Base-by-base conservation (phyloP, 1,140 invertebrate genomes). In the Orius laevigatus region DNA sequence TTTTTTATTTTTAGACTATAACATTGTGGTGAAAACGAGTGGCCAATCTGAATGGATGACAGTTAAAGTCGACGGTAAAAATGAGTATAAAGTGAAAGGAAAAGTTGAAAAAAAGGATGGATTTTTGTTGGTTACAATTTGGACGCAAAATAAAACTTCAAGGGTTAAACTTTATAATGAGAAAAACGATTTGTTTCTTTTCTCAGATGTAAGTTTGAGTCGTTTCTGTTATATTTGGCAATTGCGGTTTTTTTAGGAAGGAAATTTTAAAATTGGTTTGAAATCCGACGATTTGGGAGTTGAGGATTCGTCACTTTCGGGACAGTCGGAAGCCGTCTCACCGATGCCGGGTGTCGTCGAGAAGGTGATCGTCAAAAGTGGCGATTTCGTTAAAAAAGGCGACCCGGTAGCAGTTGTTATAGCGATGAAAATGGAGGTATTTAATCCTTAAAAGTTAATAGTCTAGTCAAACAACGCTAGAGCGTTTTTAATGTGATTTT, bases 381-480 rank as follows among this genome's bases (percentile, higher is more conserved):
- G 89, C 3, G 76, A 86, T 55, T 47, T 53, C n/a, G 85, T 96
- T 1, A 75, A 76, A 52, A 71, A 76, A 60, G 90, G 88, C 1
- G 84, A 95, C 62, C 75, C 86, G 1, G 64, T 97, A 0, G 74
- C 93, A 34, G 81, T 93, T 36, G 80, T 96, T 59, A 89, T 93
- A 51, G 95, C 95, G 6, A 99, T 99, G 95, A 99, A 98, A 73
- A 99, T 99, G 95, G 95, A 99, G 71, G 80, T 81, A 64, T 66
- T 11, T 44, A 44, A 20, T 19, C 8, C 10, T 5, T 11, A 46
- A 46, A 11, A 25, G n/a, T 31, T 3, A 2, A 18, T 12, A 46
- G 5, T 46, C 5, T 16, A 48, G 10, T 11, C 15, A 48, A 3
- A 38, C 39, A n/a, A 8, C 10, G 15, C 8, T n/a, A n/a, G n/a